Conservation (phyloP, 2,113 vertebrate genomes). For the Vireo altiloquus region DNA sequence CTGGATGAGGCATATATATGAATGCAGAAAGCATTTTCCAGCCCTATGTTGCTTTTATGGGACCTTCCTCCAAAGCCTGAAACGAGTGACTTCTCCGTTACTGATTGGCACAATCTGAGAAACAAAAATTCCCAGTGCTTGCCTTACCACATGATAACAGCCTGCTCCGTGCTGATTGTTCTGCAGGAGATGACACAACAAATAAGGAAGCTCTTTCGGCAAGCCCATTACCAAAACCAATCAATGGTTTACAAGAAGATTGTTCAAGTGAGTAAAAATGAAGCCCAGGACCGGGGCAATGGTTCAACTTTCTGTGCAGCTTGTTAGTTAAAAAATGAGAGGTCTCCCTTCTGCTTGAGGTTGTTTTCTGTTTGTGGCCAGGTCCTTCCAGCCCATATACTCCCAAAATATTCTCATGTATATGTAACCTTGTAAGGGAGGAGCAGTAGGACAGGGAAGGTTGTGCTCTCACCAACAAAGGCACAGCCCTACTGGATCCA, state of each 20-base stretch:
- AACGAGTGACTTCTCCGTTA: neutral
- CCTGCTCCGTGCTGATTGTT: neutral
- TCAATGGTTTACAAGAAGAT: neutral
- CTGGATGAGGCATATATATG: neutral
- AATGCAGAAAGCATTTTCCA: neutral
- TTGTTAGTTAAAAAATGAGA: neutral
- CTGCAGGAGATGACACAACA: neutral
- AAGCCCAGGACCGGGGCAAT: neutral
- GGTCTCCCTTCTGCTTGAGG: neutral
- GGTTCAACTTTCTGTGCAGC: neutral
- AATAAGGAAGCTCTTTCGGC: neutral
- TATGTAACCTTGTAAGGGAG: neutral
- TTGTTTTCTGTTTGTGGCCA: neutral
- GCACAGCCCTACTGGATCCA: neutral
- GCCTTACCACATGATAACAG: neutral
- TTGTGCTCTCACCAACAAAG: neutral
- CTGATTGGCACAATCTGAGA: neutral
- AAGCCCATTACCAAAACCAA: neutral
- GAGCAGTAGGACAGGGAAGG: neutral
- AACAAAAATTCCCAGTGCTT: neutral
- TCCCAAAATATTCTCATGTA: neutral
- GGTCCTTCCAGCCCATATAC: neutral
- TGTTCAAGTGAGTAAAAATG: neutral
- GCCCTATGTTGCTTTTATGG: neutral
- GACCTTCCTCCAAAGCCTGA: neutral